These are phyloP conservation scores for Caenorhabditis sp. DNA, from an alignment of 2,888 invertebrate species.

Conservation along the genomic window DNA sequence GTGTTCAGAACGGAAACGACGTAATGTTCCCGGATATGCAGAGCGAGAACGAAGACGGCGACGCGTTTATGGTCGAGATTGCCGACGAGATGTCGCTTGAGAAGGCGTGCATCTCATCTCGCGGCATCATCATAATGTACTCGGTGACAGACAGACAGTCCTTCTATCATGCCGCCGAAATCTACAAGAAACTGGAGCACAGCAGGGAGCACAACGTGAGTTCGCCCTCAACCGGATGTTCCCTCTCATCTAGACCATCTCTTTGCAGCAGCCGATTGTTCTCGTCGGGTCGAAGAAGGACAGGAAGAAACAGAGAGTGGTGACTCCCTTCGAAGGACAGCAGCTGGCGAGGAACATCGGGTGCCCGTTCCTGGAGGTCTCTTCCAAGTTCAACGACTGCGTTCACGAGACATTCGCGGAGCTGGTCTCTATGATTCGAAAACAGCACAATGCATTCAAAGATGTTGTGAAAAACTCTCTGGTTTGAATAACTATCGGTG, in stretches of 20 bases:
- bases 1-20: conserved; percentile 62
- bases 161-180: conserved; percentile 55
- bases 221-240: not conserved
- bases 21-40: conserved; percentile 58
- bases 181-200: conserved; percentile 44
- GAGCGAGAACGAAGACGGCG: conserved; percentile 37
- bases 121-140: conserved; percentile 61
- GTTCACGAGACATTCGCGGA: conserved; percentile 59
- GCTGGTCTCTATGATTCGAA: conserved; percentile 45
- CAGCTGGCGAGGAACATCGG: conserved; percentile 46
- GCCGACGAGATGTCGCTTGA: conserved; percentile 51
- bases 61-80: conserved; percentile 59
- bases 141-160: conserved; percentile 59
- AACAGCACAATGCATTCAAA: conserved; percentile 35
- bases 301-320: conserved; percentile 49
- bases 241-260: not conserved
- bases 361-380: conserved; percentile 62
- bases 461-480: conserved; percentile 24
- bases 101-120: conserved; percentile 43
- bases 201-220: conserved; percentile 54
- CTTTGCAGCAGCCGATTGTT: conserved; percentile 56
- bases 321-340: conserved; percentile 58
- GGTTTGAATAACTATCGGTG: conserved; percentile 32
- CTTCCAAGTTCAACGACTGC: conserved; percentile 61
- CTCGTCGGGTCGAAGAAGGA: conserved; percentile 61